Conservation (phyloP, 2,113 vertebrate genomes). For the Malurus cyaneus region DNA sequence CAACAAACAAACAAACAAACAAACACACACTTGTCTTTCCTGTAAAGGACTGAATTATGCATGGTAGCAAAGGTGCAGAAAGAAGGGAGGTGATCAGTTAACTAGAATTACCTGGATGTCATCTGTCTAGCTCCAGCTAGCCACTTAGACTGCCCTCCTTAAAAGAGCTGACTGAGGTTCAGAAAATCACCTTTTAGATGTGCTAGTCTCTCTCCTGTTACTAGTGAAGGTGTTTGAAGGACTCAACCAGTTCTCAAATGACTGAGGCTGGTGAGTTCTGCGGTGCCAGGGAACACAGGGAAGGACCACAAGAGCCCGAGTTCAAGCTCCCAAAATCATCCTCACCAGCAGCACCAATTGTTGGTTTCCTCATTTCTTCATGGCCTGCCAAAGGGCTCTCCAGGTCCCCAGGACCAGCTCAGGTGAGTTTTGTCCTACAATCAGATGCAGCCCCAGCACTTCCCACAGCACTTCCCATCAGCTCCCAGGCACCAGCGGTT, state of each 20-base stretch:
- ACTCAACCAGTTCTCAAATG: neutral
- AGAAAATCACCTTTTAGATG: neutral
- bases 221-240: neutral
- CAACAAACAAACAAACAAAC: neutral
- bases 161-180: neutral
- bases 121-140: neutral
- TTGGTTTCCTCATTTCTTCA: neutral
- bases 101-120: neutral
- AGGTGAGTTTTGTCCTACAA: neutral
- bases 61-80: neutral
- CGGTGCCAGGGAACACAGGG: fast-evolving
- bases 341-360: neutral
- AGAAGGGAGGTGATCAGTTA: neutral
- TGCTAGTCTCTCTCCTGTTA: neutral
- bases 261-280: fast-evolving
- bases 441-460: neutral
- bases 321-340: neutral
- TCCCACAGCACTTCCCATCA: neutral
- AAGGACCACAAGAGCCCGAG: fast-evolving
- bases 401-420: neutral
- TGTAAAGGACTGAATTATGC: neutral
- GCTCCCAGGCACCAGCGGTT: neutral
- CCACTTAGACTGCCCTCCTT: neutral
- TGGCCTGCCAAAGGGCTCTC: neutral
- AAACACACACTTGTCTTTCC: neutral